phyloP scores from a whole-genome alignment of 2,888 invertebrate species.

The Ditula angustiorana region DNA sequence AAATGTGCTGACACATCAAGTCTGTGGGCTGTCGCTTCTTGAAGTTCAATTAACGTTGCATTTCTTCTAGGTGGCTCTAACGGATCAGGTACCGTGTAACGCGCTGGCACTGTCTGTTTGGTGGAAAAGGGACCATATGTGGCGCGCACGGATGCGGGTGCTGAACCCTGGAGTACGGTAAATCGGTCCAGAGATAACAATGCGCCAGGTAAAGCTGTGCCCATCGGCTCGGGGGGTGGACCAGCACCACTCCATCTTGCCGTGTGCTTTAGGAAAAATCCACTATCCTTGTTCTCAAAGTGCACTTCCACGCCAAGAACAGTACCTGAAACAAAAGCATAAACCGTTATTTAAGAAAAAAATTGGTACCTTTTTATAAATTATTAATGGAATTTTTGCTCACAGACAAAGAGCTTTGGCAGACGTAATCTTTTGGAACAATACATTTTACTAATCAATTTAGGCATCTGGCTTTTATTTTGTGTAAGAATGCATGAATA shows the following conservation, averaged over 20 bases:
- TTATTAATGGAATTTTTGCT: background rate
- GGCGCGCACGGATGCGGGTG: constrained; percentile 95
- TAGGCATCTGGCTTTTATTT: constrained; percentile 45
- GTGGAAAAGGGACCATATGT: constrained; percentile 98
- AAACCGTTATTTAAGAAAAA: background rate
- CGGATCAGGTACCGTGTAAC: constrained; percentile 94
- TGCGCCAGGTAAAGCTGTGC: constrained; percentile 86
- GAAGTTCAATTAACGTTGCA: constrained; percentile 84
- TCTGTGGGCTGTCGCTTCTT: constrained; percentile 89
- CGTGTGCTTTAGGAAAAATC: constrained; percentile 94
- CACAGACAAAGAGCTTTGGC: background rate
- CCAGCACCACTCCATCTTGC: constrained; percentile 88
- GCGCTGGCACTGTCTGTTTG: constrained; percentile 96
- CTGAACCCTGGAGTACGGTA: constrained; percentile 95
- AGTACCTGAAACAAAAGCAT: constrained; percentile 86
- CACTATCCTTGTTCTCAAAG: constrained; percentile 96
- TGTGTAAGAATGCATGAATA: constrained; percentile 60
- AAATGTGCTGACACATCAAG: constrained; percentile 97
- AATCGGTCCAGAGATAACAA: constrained; percentile 94
- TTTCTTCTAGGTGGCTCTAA: constrained; percentile 87
- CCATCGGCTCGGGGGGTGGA: constrained; percentile 76
- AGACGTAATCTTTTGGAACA: constrained; percentile 39
- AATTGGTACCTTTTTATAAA: background rate
- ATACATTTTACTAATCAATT: constrained; percentile 50
- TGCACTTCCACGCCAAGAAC: constrained; percentile 93